Base-by-base conservation (phyloP, 2,113 vertebrate genomes). In the Noturus placidus region DNA sequence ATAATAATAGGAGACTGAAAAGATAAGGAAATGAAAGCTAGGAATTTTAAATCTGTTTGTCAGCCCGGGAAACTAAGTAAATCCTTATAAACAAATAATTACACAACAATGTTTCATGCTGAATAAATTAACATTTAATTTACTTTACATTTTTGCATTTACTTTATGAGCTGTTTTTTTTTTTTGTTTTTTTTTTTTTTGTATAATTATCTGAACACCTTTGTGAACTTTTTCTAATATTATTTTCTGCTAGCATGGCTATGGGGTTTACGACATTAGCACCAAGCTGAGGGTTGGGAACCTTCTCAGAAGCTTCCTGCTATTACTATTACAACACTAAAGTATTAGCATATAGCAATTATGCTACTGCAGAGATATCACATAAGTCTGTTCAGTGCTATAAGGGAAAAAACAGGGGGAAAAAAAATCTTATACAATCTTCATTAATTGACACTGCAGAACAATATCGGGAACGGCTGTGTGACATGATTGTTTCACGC, bases 381-480 rank as follows among this genome's bases (percentile, higher is more conserved):
- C 56, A 82, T 78, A 57, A 57, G 78, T 57, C 56, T 82, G 5
- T 61, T 82, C 57, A 7, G 79, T 59, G 79, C 57, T 82, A 38
- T n/a, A 20, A 61, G 56, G 79, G 33, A 4, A 82, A 61, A 61
- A 25, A 42, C 25, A 27, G 14, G 4, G 5, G 3, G 25, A 22
- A 46, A 19, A 14, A 2, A 35, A 17, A 38, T 46, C 46, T 52
- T 54, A 54, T 30, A 61, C 56, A 92, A 92, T 91, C 91, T 88
- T 91, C 79, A 25, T 82, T 91, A 92, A 93, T 94, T 95, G 92
- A 94, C 93, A 92, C 90, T 88, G 91, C 92, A 90, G 92, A 92
- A 94, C 93, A 95, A 93, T 94, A 92, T 90, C 80, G 87, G 27
- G 82, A 83, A 86, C 88, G 90, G 90, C 84, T 42, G 89, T 88